phyloP scores from a whole-genome alignment of 2,888 invertebrate genomes.

The Brassicogethes aeneus region DNA sequence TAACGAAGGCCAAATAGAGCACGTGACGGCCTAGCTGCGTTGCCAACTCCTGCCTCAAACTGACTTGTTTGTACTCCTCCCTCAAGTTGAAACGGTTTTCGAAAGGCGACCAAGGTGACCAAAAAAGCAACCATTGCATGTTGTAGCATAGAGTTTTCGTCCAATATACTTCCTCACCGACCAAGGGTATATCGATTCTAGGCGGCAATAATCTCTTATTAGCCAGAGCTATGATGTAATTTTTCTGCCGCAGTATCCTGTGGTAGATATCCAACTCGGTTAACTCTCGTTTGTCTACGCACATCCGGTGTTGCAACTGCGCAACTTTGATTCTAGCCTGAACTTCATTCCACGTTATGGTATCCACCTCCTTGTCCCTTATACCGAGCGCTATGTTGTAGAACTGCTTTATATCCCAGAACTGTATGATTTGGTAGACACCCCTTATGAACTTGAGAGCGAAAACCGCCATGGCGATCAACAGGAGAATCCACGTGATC shows the following conservation, averaged over 20 bases:
- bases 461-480: slow-evolving; percentile 66
- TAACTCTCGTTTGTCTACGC: slow-evolving; percentile 91
- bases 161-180: slow-evolving; percentile 83
- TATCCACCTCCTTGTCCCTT: slow-evolving; percentile 62
- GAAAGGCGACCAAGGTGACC: slow-evolving; percentile 93
- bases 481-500: slow-evolving; percentile 51
- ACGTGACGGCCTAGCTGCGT: slow-evolving; percentile 63
- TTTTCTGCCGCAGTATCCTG: slow-evolving; percentile 89
- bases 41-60: slow-evolving; percentile 72
- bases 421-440: slow-evolving; percentile 73
- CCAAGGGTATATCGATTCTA: slow-evolving; percentile 67
- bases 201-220: slow-evolving; percentile 90
- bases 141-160: slow-evolving; percentile 79
- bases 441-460: slow-evolving; percentile 67
- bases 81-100: slow-evolving; percentile 93
- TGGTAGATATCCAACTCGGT: slow-evolving; percentile 96
- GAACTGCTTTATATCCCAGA: slow-evolving; percentile 87
- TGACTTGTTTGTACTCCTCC: slow-evolving; percentile 78
- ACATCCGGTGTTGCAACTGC: slow-evolving; percentile 92
- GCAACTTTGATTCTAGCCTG: slow-evolving; percentile 73
- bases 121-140: slow-evolving; percentile 84
- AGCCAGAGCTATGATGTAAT: slow-evolving; percentile 96
- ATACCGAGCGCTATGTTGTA: slow-evolving; percentile 83
- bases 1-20: slow-evolving; percentile 70
- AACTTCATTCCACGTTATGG: slow-evolving; percentile 92